Percentiles rank a stretch among this genome's conserved stretches.
These are phyloP conservation scores for Microcebus griseorufus DNA, from an alignment of 2,113 vertebrate genomes.

Conservation along the genomic window DNA sequence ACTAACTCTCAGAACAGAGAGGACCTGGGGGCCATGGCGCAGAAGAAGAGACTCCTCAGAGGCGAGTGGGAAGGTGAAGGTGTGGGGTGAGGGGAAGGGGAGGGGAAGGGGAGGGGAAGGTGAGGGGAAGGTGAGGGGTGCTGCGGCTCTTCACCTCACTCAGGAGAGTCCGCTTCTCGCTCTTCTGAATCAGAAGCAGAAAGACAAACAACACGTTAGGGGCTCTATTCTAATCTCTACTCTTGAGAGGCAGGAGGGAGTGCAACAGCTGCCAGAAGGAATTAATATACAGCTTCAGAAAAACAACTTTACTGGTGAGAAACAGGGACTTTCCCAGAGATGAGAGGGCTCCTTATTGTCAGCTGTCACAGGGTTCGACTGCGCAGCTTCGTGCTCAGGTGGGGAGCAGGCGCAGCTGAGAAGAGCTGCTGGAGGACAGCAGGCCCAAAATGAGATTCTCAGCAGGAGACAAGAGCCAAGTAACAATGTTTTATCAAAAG, in stretches of 20 bases:
- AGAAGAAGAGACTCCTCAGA: background rate
- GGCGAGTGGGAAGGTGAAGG: background rate
- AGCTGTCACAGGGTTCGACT: background rate
- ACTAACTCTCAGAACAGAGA: background rate
- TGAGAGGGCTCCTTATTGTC: background rate
- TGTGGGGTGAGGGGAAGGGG: too few relatives aligned
- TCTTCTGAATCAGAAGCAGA: background rate
- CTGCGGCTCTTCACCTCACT: background rate
- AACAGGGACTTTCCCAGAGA: background rate
- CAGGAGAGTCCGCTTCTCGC: background rate
- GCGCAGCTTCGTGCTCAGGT: background rate
- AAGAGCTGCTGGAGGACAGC: background rate
- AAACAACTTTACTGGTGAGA: background rate
- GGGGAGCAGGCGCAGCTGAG: constrained; percentile 1
- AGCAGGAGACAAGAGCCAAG: background rate
- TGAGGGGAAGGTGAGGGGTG: background rate
- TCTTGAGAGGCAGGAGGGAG: background rate
- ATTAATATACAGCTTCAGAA: background rate
- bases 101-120: too few relatives aligned
- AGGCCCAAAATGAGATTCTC: constrained; percentile 21
- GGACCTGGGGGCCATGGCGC: background rate
- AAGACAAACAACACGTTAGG: background rate
- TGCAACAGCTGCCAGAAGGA: background rate
- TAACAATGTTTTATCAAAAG: background rate
- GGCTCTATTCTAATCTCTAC: background rate